phyloP scores from a whole-genome alignment of 2,797 vertebrate species.

The Pseudochaenichthys georgianus region DNA sequence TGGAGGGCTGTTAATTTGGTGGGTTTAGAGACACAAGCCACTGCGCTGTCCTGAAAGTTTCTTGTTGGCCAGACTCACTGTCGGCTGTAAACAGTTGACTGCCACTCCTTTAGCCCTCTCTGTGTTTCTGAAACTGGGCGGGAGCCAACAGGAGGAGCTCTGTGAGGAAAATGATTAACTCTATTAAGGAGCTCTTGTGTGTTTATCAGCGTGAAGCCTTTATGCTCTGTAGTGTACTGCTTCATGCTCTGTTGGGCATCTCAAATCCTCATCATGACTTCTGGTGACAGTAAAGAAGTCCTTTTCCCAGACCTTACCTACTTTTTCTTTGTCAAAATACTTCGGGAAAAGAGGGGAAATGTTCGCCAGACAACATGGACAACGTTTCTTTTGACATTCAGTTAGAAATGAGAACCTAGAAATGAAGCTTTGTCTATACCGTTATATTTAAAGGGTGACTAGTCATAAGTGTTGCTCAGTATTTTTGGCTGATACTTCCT shows the following conservation, averaged over 20 bases:
- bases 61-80: constrained; percentile 73
- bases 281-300: background rate
- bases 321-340: constrained; percentile 3
- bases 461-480: background rate
- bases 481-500: constrained; percentile 22
- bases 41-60: constrained; percentile 50
- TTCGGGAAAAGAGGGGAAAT: background rate
- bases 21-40: constrained; percentile 60
- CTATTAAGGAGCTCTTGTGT: constrained; percentile 21
- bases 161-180: constrained; percentile 47
- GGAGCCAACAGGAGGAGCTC: constrained; percentile 37
- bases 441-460: background rate
- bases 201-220: constrained; percentile 13
- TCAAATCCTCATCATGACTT: background rate
- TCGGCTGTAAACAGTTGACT: constrained; percentile 60
- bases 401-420: background rate
- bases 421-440: background rate
- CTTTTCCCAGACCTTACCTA: background rate
- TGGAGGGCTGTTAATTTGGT: constrained; percentile 59
- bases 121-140: constrained; percentile 57
- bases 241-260: background rate
- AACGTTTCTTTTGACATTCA: constrained; percentile 16
- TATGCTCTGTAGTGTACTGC: background rate
- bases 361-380: background rate
- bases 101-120: constrained; percentile 34